A percentile compares a stretch with the other conserved stretches of the same genome.
Evolutionary conservation across 2,888 invertebrate species (phyloP).

Genomic region (Oxytorus armatus): DNA sequence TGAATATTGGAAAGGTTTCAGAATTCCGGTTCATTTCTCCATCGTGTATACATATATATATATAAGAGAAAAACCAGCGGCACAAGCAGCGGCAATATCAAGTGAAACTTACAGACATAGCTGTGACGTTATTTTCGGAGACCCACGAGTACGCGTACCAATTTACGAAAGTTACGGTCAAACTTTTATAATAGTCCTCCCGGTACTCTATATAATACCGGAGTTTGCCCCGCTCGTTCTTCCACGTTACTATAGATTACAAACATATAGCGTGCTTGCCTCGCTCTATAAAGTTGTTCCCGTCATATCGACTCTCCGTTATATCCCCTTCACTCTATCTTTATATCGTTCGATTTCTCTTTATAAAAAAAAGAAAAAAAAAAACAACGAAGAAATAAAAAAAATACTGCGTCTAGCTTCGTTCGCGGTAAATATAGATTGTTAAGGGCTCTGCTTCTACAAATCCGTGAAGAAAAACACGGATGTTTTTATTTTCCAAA

Average conservation of each 20-base stretch:
- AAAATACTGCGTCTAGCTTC: too few species aligned
- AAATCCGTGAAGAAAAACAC: too few species aligned
- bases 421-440: too few species aligned
- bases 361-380: too few species aligned
- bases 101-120: conserved; percentile 58
- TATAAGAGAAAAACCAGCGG: conserved; percentile 8
- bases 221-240: conserved; percentile 29
- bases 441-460: too few species aligned
- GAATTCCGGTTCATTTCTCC: conserved; percentile 44
- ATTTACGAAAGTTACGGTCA: conserved; percentile 65
- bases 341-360: not conserved
- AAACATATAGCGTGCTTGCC: conserved; percentile 13
- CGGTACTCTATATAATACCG: conserved; percentile 35
- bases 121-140: conserved; percentile 66
- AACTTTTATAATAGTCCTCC: conserved; percentile 65
- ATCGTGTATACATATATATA: conserved; percentile 6
- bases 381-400: too few species aligned
- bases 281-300: conserved; percentile 48
- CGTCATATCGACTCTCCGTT: conserved; percentile 46
- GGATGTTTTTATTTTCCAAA: too few species aligned
- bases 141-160: conserved; percentile 62
- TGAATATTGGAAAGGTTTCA: conserved; percentile 59
- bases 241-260: conserved; percentile 6
- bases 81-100: conserved; percentile 44
- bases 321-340: not conserved